Evolutionary conservation across 2,113 vertebrate species (phyloP).

Genomic region (Pungitius pungitius): DNA sequence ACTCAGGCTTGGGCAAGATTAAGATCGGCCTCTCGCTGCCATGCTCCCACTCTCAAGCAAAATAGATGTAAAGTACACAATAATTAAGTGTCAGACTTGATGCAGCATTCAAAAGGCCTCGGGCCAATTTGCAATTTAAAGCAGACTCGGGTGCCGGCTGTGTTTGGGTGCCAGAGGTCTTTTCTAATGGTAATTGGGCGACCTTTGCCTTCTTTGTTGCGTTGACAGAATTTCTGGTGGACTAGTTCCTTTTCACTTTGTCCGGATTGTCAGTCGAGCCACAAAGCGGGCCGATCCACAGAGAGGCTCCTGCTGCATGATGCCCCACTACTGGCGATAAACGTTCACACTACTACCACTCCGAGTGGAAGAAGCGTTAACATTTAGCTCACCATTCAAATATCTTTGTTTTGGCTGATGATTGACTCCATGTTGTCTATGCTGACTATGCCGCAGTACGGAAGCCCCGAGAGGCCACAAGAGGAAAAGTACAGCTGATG

Average conservation of each 20-base stretch:
- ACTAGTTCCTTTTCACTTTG: slow-evolving; percentile 17
- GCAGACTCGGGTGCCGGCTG: slow-evolving; percentile 18
- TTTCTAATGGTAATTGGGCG: slow-evolving; percentile 51
- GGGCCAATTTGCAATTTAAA: slow-evolving; percentile 48
- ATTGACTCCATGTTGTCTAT: neutral
- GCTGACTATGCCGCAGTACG: neutral
- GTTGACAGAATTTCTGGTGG: slow-evolving; percentile 6
- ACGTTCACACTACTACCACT: neutral
- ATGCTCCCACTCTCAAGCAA: slow-evolving; percentile 16
- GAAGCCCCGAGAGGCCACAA: neutral
- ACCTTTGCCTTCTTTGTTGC: slow-evolving; percentile 35
- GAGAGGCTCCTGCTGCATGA: neutral
- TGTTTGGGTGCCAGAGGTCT: slow-evolving; percentile 15
- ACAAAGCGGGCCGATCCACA: neutral
- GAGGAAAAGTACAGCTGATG: neutral
- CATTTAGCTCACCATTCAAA: neutral
- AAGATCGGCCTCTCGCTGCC: slow-evolving; percentile 40
- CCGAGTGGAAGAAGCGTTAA: neutral
- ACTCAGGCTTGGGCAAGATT: slow-evolving; percentile 17
- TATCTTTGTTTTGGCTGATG: neutral
- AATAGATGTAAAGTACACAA: slow-evolving; percentile 48
- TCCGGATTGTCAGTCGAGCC: slow-evolving; percentile 18
- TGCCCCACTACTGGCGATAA: neutral
- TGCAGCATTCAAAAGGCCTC: slow-evolving; percentile 33
- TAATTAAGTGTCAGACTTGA: slow-evolving; percentile 54